These are phyloP conservation scores for Dendrocincla fuliginosa DNA, from an alignment of 2,797 vertebrate species.

Conservation along the genomic window DNA sequence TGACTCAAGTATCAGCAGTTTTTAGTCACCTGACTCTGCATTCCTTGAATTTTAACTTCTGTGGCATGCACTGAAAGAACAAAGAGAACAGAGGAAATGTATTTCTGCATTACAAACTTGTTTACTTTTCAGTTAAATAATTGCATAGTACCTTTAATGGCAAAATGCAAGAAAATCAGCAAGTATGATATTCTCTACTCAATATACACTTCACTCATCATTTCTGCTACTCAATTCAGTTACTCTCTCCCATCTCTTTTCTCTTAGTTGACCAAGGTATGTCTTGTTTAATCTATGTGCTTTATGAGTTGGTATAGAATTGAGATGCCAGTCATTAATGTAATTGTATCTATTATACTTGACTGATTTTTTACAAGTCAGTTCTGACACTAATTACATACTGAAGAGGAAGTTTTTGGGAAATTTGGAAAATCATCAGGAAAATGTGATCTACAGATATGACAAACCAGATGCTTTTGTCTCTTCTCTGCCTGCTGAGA, in stretches of 20 bases:
- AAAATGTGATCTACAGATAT: neutral
- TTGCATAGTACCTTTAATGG: neutral
- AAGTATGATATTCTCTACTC: neutral
- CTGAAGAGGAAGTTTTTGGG: neutral
- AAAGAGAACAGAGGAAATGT: neutral
- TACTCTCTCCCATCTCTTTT: neutral
- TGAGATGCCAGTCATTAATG: neutral
- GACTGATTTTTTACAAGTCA: neutral
- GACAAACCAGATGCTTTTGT: neutral
- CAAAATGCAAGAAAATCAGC: neutral
- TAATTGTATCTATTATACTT: neutral
- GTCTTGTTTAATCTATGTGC: neutral
- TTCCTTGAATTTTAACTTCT: neutral
- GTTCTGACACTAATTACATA: neutral
- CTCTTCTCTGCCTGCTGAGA: neutral
- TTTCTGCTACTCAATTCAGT: neutral
- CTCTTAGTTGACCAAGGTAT: neutral
- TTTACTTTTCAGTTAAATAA: neutral
- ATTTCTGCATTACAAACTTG: neutral
- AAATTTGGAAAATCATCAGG: neutral
- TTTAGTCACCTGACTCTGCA: neutral
- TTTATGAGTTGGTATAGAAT: neutral
- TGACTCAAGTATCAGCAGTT: neutral
- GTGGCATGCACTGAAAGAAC: neutral
- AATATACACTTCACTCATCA: neutral